These are phyloP conservation scores for Hydrocynus forskahlii DNA, from an alignment of 2,797 vertebrate genomes.

Conservation along the genomic window DNA sequence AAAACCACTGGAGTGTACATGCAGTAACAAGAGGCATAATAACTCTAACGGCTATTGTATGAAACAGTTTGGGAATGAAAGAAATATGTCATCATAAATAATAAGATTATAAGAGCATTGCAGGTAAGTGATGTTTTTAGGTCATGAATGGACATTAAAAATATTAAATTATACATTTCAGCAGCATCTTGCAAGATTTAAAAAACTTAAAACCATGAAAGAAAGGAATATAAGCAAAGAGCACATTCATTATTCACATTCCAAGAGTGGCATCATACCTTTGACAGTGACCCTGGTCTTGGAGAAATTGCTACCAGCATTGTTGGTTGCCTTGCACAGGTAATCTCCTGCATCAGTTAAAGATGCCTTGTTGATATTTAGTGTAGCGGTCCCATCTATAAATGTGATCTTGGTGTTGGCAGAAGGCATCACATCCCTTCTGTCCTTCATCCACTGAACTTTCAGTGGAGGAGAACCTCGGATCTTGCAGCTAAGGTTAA, in stretches of 20 bases:
- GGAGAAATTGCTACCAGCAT: constrained; percentile 86
- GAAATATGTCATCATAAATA: too few species aligned
- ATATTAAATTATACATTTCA: background rate
- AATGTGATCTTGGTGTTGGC: constrained; percentile 86
- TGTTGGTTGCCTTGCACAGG: constrained; percentile 93
- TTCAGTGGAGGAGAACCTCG: constrained; percentile 85
- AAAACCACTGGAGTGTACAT: too few species aligned
- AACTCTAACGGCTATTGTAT: background rate
- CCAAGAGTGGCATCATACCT: constrained; percentile 77
- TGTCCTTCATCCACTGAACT: constrained; percentile 94
- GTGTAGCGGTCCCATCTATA: constrained; percentile 78
- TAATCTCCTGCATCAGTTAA: constrained; percentile 91
- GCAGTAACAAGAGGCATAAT: background rate
- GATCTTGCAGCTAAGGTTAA: constrained; percentile 88
- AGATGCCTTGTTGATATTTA: constrained; percentile 81
- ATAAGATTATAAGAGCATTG: too few species aligned
- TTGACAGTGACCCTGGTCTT: constrained; percentile 89
- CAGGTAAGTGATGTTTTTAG: too few species aligned
- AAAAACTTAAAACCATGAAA: background rate
- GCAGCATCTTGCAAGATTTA: background rate
- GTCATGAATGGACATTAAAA: background rate
- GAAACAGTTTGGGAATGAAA: too few species aligned
- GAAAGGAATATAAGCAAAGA: background rate
- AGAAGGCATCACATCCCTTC: constrained; percentile 87
- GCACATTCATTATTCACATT: constrained; percentile 6